Conservation (phyloP, 2,888 invertebrate genomes). For the Sisyra nigra region DNA sequence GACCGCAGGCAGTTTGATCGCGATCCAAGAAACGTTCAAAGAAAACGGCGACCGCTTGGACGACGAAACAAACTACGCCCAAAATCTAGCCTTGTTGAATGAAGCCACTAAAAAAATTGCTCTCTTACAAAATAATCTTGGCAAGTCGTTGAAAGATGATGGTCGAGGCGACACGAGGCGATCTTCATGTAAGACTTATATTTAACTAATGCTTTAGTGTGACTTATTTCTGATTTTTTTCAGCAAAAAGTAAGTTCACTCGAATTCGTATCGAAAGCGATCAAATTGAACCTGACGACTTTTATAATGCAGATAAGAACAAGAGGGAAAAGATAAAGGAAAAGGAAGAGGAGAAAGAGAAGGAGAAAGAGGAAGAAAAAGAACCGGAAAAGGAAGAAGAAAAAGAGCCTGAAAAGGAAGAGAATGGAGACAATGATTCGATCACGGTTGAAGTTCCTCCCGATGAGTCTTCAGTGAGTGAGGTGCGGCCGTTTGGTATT, state of each 20-base stretch:
- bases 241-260: no score
- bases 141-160: no score
- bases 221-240: no score
- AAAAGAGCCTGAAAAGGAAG: slow-evolving; percentile 18
- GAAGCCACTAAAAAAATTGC: slow-evolving; percentile 36
- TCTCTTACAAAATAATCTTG: not conserved
- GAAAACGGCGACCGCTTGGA: slow-evolving; percentile 34
- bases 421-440: slow-evolving; percentile 26
- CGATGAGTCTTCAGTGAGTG: slow-evolving; percentile 48
- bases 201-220: no score
- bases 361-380: slow-evolving; percentile 13
- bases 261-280: no score
- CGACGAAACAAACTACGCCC: slow-evolving; percentile 39
- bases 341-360: slow-evolving; percentile 17
- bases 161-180: no score
- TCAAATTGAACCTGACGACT: no score
- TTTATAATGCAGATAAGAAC: not conserved
- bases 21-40: slow-evolving; percentile 42
- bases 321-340: slow-evolving; percentile 21
- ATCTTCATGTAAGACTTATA: no score
- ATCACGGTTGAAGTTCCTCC: slow-evolving; percentile 34
- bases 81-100: slow-evolving; percentile 35
- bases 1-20: slow-evolving; percentile 35
- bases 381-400: slow-evolving; percentile 16
- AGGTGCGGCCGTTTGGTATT: slow-evolving; percentile 55